Percentiles rank a stretch among this genome's conserved stretches.
These are phyloP conservation scores for Trachurus trachurus DNA, from an alignment of 2,797 vertebrate genomes.

Conservation along the genomic window DNA sequence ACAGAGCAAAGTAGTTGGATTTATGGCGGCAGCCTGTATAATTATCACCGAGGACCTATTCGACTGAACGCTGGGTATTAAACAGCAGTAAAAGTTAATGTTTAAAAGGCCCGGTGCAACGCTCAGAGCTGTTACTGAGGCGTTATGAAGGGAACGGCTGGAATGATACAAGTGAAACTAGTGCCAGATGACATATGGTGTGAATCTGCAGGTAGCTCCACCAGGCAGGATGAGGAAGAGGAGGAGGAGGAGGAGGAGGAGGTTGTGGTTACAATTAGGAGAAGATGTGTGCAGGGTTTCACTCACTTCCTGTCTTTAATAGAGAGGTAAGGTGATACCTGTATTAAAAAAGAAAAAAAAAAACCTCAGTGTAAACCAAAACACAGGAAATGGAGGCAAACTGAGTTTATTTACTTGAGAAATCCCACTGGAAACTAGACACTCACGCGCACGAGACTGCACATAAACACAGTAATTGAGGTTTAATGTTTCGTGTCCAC, in stretches of 20 bases:
- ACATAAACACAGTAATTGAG: neutral
- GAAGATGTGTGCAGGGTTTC: neutral
- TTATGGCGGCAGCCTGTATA: slow-evolving; percentile 32
- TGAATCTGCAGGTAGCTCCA: slow-evolving; percentile 22
- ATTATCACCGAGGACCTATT: slow-evolving; percentile 49
- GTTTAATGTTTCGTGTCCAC: neutral
- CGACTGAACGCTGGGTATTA: slow-evolving; percentile 42
- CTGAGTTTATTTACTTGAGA: neutral
- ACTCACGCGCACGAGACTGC: slow-evolving; percentile 6
- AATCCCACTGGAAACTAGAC: neutral
- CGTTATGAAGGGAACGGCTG: slow-evolving; percentile 19
- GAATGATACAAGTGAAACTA: slow-evolving; percentile 3
- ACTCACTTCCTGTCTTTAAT: neutral
- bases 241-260: too few relatives aligned
- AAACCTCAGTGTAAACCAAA: neutral
- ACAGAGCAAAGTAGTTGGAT: slow-evolving; percentile 15
- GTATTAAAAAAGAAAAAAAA: neutral
- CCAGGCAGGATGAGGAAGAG: too few relatives aligned
- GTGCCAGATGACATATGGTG: too few relatives aligned
- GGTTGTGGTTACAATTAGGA: neutral
- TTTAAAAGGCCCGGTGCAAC: slow-evolving; percentile 49
- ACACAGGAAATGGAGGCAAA: slow-evolving; percentile 24
- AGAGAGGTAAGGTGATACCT: slow-evolving; percentile 13
- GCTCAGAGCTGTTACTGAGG: slow-evolving; percentile 37
- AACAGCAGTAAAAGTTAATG: slow-evolving; percentile 78